Evolutionary conservation across 2,797 vertebrate genomes (phyloP).

Genomic region (Hirundo rustica): DNA sequence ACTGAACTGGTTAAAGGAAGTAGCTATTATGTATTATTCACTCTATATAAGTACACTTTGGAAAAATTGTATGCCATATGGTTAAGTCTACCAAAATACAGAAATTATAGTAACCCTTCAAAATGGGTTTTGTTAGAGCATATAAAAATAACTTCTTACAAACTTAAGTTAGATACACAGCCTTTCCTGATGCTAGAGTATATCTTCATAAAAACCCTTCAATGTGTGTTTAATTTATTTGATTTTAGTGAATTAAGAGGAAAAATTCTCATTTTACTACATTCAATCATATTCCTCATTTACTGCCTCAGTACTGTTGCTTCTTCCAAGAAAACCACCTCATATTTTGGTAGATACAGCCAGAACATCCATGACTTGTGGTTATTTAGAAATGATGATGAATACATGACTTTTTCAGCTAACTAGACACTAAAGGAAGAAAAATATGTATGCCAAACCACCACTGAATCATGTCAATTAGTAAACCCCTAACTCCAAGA

Average conservation of each 20-base stretch:
- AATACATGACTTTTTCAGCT: conserved; percentile 58
- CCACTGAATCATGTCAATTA: conserved; percentile 45
- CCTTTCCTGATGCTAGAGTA: conserved; percentile 25
- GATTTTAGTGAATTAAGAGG: conserved; percentile 68
- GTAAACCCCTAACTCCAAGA: conserved; percentile 6
- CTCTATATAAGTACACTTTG: not conserved
- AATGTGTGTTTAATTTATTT: conserved; percentile 72
- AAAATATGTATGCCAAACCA: conserved; percentile 36
- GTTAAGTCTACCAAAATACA: conserved; percentile 24
- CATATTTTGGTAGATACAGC: not conserved
- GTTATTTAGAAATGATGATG: conserved; percentile 17
- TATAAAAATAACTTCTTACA: conserved; percentile 61
- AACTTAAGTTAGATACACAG: conserved; percentile 26
- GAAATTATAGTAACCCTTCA: not conserved
- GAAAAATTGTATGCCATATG: conserved; percentile 31
- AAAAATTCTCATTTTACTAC: conserved; percentile 45
- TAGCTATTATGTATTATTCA: conserved; percentile 56
- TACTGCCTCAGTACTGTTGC: not conserved
- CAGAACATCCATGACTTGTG: conserved; percentile 44
- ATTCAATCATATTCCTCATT: conserved; percentile 26
- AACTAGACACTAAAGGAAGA: conserved; percentile 50
- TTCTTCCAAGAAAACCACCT: conserved; percentile 52
- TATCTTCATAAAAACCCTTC: conserved; percentile 60
- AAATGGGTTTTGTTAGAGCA: conserved; percentile 57
- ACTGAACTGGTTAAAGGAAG: conserved; percentile 60